Percentiles rank a stretch among this genome's conserved stretches.
Conservation (phyloP, 2,888 invertebrate species). For the Drosophila siamana region DNA sequence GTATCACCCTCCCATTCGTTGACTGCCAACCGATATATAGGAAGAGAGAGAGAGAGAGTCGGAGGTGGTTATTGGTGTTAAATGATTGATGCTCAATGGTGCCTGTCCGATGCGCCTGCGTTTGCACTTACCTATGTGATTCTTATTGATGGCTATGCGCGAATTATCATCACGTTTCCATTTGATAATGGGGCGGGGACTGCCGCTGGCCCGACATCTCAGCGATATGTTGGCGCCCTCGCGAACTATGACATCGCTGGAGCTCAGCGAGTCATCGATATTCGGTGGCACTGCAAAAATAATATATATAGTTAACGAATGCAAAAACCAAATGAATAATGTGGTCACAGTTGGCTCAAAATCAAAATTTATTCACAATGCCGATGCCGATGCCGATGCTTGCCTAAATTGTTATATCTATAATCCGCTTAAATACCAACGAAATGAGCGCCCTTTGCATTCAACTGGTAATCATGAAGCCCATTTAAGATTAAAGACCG, state of each 20-base stretch:
- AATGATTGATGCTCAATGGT: constrained; percentile 72
- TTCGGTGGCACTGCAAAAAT: constrained; percentile 93
- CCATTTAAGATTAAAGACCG: constrained; percentile 57
- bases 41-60: background rate
- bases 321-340: background rate
- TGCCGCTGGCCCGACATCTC: constrained; percentile 94
- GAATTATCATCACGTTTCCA: constrained; percentile 96
- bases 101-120: constrained; percentile 18
- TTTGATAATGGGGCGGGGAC: constrained; percentile 94
- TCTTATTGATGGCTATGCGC: constrained; percentile 94
- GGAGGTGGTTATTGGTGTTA: constrained; percentile 50
- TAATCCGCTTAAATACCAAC: constrained; percentile 54
- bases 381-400: too few species aligned
- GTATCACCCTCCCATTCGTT: constrained; percentile 94
- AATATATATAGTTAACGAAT: background rate
- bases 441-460: constrained; percentile 27
- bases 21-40: constrained; percentile 86
- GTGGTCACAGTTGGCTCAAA: background rate
- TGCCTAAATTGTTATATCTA: constrained; percentile 32
- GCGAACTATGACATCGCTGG: constrained; percentile 94
- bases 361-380: constrained; percentile 20
- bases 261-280: constrained; percentile 95
- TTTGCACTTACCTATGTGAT: constrained; percentile 89
- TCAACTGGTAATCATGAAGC: constrained; percentile 34
- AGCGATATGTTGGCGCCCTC: constrained; percentile 95